phyloP scores from a whole-genome alignment of 2,113 vertebrate species.

The Hipposideros armiger region DNA sequence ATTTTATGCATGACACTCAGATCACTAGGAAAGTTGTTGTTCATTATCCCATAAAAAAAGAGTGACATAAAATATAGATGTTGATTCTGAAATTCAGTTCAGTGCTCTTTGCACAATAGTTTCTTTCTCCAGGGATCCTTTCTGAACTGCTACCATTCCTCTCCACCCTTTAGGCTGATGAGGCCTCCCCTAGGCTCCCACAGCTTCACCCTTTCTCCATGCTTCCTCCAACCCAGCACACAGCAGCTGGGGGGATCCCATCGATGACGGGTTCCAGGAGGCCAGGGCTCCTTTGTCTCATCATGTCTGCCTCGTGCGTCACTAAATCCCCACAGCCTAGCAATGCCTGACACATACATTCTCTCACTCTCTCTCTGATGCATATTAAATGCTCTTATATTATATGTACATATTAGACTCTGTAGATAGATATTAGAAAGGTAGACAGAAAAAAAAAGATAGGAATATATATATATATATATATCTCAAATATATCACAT shows the following conservation, averaged over 20 bases:
- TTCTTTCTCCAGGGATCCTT: background rate
- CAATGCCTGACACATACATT: background rate
- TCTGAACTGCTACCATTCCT: background rate
- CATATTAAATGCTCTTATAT: background rate
- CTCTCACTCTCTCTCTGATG: background rate
- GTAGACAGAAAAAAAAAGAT: background rate
- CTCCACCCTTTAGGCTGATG: background rate
- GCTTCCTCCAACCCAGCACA: background rate
- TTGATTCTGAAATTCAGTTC: background rate
- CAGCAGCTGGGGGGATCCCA: background rate
- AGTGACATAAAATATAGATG: background rate
- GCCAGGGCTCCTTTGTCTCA: background rate
- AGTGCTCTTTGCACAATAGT: background rate
- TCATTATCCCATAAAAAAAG: background rate
- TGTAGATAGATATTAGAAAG: background rate
- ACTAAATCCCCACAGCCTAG: background rate
- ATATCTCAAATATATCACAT: too few relatives aligned
- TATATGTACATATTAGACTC: background rate
- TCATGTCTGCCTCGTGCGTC: background rate
- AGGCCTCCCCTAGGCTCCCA: background rate
- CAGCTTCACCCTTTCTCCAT: background rate
- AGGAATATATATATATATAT: background rate
- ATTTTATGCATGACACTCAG: background rate
- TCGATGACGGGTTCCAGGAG: background rate
- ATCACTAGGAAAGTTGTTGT: background rate